phyloP scores from a whole-genome alignment of 1,140 invertebrate species.

The Drosophila subpulchrella region DNA sequence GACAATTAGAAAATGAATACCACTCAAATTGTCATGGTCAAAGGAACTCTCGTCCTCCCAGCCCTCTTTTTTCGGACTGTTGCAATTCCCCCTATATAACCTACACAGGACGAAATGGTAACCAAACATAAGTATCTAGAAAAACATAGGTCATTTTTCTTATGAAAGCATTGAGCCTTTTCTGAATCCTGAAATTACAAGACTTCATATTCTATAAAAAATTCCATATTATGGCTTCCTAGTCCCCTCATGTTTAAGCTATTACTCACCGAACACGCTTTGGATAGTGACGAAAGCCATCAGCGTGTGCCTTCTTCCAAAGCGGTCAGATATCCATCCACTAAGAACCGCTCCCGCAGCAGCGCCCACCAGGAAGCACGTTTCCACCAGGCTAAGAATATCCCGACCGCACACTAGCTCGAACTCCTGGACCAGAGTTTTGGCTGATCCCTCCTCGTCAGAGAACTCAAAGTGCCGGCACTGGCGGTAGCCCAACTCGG shows the following conservation, averaged over 20 bases:
- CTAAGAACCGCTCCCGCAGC: slow-evolving; percentile 89
- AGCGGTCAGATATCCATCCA: slow-evolving; percentile 89
- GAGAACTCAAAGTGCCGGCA: slow-evolving; percentile 89
- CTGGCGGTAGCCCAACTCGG: slow-evolving; percentile 48
- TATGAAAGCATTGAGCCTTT: no score
- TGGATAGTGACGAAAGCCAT: slow-evolving; percentile 86
- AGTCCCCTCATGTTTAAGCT: no score
- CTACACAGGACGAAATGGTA: not conserved
- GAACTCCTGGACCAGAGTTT: slow-evolving; percentile 88
- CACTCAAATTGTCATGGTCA: slow-evolving; percentile 49
- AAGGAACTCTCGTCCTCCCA: not conserved
- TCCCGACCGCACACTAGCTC: slow-evolving; percentile 87
- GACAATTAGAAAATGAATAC: slow-evolving; percentile 73
- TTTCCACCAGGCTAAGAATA: slow-evolving; percentile 88
- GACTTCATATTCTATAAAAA: no score
- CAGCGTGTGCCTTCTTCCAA: slow-evolving; percentile 90
- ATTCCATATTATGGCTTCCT: no score
- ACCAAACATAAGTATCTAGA: not conserved
- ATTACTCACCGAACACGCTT: slow-evolving; percentile 68
- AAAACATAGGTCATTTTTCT: no score
- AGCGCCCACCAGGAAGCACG: slow-evolving; percentile 89
- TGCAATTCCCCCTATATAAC: not conserved
- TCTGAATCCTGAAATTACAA: no score
- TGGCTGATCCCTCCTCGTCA: slow-evolving; percentile 86
- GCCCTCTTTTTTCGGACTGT: slow-evolving; percentile 24